Percentiles rank a stretch among this genome's conserved stretches.
phyloP scores from a whole-genome alignment of 2,113 vertebrate genomes.

The Apeltes quadracus region DNA sequence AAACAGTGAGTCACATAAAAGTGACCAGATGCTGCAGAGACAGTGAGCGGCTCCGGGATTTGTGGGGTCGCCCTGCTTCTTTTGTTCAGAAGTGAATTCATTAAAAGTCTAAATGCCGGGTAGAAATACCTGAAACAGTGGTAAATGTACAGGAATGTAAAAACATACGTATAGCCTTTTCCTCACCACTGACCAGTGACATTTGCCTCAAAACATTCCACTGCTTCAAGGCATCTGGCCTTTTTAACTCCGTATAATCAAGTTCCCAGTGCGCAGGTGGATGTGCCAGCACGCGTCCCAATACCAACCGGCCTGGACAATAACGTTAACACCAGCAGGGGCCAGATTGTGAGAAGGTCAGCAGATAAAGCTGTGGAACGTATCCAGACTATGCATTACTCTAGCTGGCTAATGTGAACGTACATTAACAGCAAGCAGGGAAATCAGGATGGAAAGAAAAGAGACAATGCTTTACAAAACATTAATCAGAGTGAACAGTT shows the following conservation, averaged over 20 bases:
- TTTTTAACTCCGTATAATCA: conserved; percentile 41
- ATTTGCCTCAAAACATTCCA: conserved; percentile 46
- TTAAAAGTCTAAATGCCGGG: conserved; percentile 37
- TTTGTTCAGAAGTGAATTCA: conserved; percentile 25
- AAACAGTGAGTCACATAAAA: conserved; percentile 7
- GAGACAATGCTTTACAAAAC: neutral
- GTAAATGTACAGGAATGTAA: conserved; percentile 21
- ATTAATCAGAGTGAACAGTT: neutral
- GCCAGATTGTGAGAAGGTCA: conserved; percentile 33
- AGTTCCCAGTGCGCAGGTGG: neutral
- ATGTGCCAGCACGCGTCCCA: conserved; percentile 5
- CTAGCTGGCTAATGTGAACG: neutral
- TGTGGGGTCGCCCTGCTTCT: conserved; percentile 12
- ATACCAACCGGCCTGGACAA: conserved; percentile 10
- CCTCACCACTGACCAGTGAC: conserved; percentile 37
- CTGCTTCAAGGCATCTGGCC: conserved; percentile 48
- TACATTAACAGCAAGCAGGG: neutral
- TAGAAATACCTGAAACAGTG: conserved; percentile 23
- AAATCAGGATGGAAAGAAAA: neutral
- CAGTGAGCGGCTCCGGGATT: conserved; percentile 11
- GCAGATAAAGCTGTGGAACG: conserved; percentile 3
- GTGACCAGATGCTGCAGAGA: neutral
- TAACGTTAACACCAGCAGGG: conserved; percentile 24
- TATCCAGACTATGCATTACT: neutral
- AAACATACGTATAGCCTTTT: neutral